Base-by-base conservation (phyloP, 2,113 vertebrate genomes). In the Indicator maculatus region DNA sequence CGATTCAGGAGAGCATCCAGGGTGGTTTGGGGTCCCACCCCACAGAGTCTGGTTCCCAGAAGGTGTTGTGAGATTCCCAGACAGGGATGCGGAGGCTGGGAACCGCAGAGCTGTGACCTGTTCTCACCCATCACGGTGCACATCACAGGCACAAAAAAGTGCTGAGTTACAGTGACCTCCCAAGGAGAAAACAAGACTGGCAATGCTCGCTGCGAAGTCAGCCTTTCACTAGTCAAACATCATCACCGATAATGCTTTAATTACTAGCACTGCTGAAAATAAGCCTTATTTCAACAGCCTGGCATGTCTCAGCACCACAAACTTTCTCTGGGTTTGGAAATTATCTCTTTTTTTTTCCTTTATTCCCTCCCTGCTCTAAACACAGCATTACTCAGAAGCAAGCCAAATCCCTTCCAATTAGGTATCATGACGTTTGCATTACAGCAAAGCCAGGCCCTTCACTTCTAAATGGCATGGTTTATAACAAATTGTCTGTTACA, bases 121-220 rank as follows among this genome's bases (percentile, higher is more conserved):
- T 30, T 61, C 63, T 60, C 16, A 20, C 91, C 83, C 87, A 64
- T 17, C 45, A 23, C 55, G 2, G 21, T 31, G 67, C 31, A 4
- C 81, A n/a, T 30, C 38, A 11, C 92, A 77, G 94, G 92, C 86
- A 95, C 91, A 84, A 96, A 96, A 95, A 90, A 96, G 94, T 83
- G 96, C 96, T 97, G 96, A 96, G 92, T 96, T 95, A 95, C 81
- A 85, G 93, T 96, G 96, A 95, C 96, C 96, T 97, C 95, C 97
- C 97, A 96, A 96, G 92, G 95, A 96, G 95, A 94, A 96, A 97
- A 91, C 90, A 83, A 95, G 96, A 94, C 95, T 95, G 96, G 93
- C 96, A 96, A 71, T 61, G 19, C 79, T 77, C 8, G 27, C 89
- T 84, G 84, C 52, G 1, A 73, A 93, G 67, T 16, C 87, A 94